phyloP scores from a whole-genome alignment of 2,797 vertebrate species.

The Protosalanx chinensis region DNA sequence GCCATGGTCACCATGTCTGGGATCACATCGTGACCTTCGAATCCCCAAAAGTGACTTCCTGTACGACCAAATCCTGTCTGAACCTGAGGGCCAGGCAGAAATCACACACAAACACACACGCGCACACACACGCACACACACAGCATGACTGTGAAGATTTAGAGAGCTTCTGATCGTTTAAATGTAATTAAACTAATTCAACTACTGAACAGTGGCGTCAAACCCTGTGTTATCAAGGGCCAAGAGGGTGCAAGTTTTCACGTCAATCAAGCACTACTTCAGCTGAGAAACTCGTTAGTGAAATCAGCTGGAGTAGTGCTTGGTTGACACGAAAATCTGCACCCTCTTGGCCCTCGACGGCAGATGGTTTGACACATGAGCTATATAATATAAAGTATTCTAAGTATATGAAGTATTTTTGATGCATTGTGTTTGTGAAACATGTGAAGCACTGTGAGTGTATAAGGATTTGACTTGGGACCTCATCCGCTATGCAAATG shows the following conservation, averaged over 20 bases:
- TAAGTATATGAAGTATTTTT: background rate
- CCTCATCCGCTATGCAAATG: constrained; percentile 90
- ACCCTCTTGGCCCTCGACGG: too few relatives aligned
- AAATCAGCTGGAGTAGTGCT: too few relatives aligned
- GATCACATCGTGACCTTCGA: constrained; percentile 82
- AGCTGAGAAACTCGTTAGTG: too few relatives aligned
- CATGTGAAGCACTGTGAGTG: background rate
- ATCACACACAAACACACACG: background rate
- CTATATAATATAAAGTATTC: background rate
- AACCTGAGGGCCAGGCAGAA: constrained; percentile 71
- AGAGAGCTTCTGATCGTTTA: background rate
- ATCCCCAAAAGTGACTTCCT: constrained; percentile 94
- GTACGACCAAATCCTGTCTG: constrained; percentile 93
- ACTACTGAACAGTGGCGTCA: too few relatives aligned
- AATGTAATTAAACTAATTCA: background rate
- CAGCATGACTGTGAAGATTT: background rate
- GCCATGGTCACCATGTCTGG: constrained; percentile 95
- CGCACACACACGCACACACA: background rate
- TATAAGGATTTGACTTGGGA: constrained; percentile 50
- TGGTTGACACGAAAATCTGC: too few relatives aligned
- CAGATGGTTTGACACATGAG: too few relatives aligned
- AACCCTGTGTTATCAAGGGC: too few relatives aligned
- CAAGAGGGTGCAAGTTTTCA: too few relatives aligned
- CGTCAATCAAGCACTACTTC: too few relatives aligned
- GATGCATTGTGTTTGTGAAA: background rate